A percentile compares a stretch with the other conserved stretches of the same genome.
phyloP scores from a whole-genome alignment of 2,113 vertebrate genomes.

The Apus apus region DNA sequence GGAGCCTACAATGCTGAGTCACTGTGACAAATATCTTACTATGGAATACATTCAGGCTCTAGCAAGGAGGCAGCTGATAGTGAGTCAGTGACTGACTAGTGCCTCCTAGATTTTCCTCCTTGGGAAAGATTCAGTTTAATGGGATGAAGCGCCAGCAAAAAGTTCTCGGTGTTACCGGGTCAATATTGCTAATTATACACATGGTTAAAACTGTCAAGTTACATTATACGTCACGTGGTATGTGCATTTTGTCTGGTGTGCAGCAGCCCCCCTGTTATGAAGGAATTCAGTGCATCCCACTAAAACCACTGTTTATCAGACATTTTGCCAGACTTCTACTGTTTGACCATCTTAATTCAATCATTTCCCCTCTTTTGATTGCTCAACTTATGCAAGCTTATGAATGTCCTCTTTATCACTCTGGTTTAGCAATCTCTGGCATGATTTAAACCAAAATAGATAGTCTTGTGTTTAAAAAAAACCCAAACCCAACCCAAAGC shows the following conservation, averaged over 20 bases:
- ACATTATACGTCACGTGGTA: neutral
- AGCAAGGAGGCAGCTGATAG: constrained; percentile 78
- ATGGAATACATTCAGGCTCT: constrained; percentile 80
- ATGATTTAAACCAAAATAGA: neutral
- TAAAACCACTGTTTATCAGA: neutral
- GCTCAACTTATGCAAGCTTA: neutral
- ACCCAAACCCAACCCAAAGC: neutral
- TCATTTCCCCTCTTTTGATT: neutral
- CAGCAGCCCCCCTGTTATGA: neutral
- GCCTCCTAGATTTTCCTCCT: constrained; percentile 74
- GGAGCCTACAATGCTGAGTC: constrained; percentile 87
- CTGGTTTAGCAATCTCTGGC: neutral
- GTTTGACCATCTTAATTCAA: neutral
- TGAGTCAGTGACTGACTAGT: constrained; percentile 79
- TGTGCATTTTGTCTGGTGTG: neutral
- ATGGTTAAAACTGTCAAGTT: constrained; percentile 65
- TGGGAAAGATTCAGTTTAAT: constrained; percentile 69
- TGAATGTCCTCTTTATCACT: neutral
- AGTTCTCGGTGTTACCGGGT: constrained; percentile 57
- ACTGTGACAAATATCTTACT: constrained; percentile 81
- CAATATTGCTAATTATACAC: constrained; percentile 72
- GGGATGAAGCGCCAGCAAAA: constrained; percentile 58
- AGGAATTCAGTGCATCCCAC: neutral
- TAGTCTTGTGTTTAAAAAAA: neutral
- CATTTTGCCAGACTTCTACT: neutral